Conservation (phyloP, 2,113 vertebrate genomes). For the Coreoperca whiteheadi region DNA sequence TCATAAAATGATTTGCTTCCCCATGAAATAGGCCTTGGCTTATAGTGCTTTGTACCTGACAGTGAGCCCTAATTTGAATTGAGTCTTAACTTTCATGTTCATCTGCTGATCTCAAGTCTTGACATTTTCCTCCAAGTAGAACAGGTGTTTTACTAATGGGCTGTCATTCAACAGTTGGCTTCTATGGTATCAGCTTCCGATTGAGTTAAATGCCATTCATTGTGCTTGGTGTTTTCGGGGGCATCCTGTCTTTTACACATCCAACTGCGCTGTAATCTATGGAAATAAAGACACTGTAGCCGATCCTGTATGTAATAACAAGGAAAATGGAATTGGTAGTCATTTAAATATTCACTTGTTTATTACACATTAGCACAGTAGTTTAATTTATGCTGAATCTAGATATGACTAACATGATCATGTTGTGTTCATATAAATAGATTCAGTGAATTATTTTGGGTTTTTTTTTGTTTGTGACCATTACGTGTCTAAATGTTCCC, state of each 20-base stretch:
- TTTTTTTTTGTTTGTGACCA: conserved; percentile 14
- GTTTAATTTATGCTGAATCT: conserved; percentile 16
- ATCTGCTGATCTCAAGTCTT: conserved; percentile 55
- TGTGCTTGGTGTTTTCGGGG: neutral
- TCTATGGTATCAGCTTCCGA: conserved; percentile 34
- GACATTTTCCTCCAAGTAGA: conserved; percentile 48
- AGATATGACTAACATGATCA: neutral
- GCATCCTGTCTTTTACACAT: conserved; percentile 7
- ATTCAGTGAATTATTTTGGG: conserved; percentile 17
- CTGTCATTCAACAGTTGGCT: conserved; percentile 58
- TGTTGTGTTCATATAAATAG: conserved; percentile 23
- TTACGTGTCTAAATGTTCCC: conserved; percentile 37
- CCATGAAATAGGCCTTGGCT: conserved; percentile 1
- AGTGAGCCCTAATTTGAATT: conserved; percentile 34
- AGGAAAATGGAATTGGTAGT: neutral
- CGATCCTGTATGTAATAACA: neutral
- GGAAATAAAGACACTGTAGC: neutral
- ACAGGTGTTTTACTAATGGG: conserved; percentile 58
- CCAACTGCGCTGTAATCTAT: conserved; percentile 9
- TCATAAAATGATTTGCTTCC: neutral
- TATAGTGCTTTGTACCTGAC: conserved; percentile 18
- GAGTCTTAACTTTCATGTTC: conserved; percentile 32
- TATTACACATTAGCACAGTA: neutral
- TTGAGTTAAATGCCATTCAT: conserved; percentile 47
- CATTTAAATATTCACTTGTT: conserved; percentile 3